phyloP scores from a whole-genome alignment of 2,113 vertebrate genomes.

The Mionectes macconnelli region DNA sequence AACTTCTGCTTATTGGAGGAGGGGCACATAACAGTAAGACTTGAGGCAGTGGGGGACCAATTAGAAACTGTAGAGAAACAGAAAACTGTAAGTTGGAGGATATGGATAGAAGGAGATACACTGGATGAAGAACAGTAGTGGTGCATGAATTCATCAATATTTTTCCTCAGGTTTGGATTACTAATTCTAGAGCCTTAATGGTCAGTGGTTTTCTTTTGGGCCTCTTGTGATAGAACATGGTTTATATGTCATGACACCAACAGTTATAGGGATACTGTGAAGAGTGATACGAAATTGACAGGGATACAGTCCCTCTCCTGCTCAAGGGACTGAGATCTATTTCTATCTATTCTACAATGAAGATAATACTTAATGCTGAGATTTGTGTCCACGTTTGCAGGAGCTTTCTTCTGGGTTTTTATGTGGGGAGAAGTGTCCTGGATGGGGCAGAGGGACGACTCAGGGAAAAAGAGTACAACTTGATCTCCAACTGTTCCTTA shows the following conservation, averaged over 20 bases:
- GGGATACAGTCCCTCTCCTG: background rate
- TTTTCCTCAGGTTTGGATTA: background rate
- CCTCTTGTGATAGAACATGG: background rate
- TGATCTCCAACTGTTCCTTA: background rate
- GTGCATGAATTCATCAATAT: background rate
- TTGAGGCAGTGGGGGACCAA: background rate
- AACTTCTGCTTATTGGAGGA: background rate
- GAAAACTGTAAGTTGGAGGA: background rate
- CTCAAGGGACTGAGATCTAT: background rate
- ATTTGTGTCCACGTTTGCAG: background rate
- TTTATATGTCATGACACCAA: background rate
- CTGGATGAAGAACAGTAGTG: background rate
- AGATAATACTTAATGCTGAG: background rate
- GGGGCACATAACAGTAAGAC: background rate
- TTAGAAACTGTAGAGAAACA: background rate
- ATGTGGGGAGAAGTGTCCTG: background rate
- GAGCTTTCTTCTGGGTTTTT: background rate
- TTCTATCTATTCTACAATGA: background rate
- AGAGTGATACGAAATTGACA: background rate
- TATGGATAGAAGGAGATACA: background rate
- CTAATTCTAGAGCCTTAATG: background rate
- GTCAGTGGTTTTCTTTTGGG: background rate
- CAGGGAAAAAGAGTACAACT: background rate
- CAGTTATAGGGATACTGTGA: background rate
- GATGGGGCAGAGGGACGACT: background rate